Evolutionary conservation across 1,140 invertebrate genomes (phyloP).

Genomic region (Neodiprion fabricii): DNA sequence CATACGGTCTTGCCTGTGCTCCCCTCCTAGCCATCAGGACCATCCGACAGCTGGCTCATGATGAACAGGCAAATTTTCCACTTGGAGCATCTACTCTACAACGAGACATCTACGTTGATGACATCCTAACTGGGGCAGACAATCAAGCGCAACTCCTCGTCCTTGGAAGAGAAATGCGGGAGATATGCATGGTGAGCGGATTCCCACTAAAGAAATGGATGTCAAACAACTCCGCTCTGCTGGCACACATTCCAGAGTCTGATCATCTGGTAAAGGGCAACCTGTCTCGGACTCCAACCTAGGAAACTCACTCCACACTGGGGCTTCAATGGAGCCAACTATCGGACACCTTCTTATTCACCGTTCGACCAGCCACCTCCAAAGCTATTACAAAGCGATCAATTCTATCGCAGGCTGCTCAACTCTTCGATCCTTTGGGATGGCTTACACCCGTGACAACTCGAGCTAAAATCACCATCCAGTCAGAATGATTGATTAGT

Average conservation of each 20-base stretch:
- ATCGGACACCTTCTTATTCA: slow-evolving; percentile 12
- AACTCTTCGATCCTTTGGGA: slow-evolving; percentile 9
- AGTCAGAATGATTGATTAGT: too few species aligned
- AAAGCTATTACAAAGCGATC: too few species aligned
- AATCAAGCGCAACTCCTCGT: slow-evolving; percentile 23
- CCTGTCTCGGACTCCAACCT: slow-evolving; percentile 7
- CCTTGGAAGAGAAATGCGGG: slow-evolving; percentile 25
- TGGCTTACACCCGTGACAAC: too few species aligned
- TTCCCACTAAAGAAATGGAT: too few species aligned
- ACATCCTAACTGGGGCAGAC: slow-evolving; percentile 11
- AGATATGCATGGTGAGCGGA: neutral
- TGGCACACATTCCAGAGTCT: too few species aligned
- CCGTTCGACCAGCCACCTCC: neutral
- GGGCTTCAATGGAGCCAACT: slow-evolving; percentile 26
- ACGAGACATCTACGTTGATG: neutral
- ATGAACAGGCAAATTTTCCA: too few species aligned
- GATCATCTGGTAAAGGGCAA: too few species aligned
- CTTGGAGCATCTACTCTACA: neutral
- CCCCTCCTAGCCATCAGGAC: too few species aligned
- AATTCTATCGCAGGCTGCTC: slow-evolving; percentile 3
- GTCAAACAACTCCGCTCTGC: too few species aligned
- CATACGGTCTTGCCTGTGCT: too few species aligned
- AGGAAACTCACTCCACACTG: slow-evolving; percentile 18
- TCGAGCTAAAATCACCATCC: too few species aligned
- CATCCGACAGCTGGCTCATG: too few species aligned